Conservation (phyloP, 2,113 vertebrate species). For the Fregata magnificens region DNA sequence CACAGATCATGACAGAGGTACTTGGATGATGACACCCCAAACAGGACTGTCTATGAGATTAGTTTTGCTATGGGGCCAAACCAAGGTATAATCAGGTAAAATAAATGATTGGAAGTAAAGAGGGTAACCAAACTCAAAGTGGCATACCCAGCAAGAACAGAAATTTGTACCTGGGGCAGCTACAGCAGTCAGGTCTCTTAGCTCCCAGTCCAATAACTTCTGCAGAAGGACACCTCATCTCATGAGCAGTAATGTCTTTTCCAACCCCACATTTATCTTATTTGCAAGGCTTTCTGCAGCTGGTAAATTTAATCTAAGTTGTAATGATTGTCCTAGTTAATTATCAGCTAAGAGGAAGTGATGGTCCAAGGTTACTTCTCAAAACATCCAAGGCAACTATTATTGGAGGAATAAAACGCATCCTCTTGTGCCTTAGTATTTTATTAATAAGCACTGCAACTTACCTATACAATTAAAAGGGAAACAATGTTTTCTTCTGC, state of each 20-base stretch:
- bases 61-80: background rate
- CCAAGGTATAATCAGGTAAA: background rate
- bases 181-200: background rate
- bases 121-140: background rate
- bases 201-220: background rate
- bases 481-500: background rate
- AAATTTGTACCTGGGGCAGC: background rate
- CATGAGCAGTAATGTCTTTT: background rate
- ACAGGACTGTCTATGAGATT: background rate
- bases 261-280: background rate
- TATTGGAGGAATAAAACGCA: background rate
- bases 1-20: background rate
- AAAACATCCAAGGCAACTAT: background rate
- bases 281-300: background rate
- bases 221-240: background rate
- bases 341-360: background rate
- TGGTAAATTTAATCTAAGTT: background rate
- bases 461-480: background rate
- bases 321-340: background rate
- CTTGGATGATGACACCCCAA: background rate
- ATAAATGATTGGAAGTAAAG: background rate
- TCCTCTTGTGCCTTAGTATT: background rate
- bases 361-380: background rate
- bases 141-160: background rate
- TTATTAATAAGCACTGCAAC: background rate